Conservation (phyloP, 2,797 vertebrate species). For the Cynopterus sphinx region DNA sequence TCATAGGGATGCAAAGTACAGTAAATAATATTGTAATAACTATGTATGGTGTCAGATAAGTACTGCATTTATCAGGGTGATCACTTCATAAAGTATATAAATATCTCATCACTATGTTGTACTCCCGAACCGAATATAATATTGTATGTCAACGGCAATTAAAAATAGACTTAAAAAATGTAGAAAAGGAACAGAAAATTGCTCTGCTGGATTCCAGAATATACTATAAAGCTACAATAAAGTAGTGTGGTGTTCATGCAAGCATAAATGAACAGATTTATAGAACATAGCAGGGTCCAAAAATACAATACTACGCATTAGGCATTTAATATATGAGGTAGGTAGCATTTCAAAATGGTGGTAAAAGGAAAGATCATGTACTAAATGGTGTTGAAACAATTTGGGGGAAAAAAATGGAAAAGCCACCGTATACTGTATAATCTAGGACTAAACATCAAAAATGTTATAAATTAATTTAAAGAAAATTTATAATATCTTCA, state of each 20-base stretch:
- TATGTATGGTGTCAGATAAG: background rate
- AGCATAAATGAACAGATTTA: background rate
- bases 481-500: constrained; percentile 33
- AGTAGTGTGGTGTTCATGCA: background rate
- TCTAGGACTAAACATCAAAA: background rate
- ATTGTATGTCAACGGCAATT: background rate
- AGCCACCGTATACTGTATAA: background rate
- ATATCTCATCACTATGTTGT: background rate
- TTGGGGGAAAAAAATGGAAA: background rate
- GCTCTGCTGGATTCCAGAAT: background rate
- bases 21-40: background rate
- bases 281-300: too few relatives aligned
- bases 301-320: background rate
- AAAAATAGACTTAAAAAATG: background rate
- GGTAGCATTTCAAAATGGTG: background rate
- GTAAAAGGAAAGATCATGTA: background rate
- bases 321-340: background rate
- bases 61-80: background rate
- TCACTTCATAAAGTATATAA: background rate
- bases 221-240: background rate
- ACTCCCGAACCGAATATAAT: background rate
- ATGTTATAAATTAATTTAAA: background rate
- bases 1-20: background rate
- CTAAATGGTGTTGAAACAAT: background rate
- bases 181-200: background rate